Conservation (phyloP, 1,140 invertebrate species). For the Propsilocerus akamusi region DNA sequence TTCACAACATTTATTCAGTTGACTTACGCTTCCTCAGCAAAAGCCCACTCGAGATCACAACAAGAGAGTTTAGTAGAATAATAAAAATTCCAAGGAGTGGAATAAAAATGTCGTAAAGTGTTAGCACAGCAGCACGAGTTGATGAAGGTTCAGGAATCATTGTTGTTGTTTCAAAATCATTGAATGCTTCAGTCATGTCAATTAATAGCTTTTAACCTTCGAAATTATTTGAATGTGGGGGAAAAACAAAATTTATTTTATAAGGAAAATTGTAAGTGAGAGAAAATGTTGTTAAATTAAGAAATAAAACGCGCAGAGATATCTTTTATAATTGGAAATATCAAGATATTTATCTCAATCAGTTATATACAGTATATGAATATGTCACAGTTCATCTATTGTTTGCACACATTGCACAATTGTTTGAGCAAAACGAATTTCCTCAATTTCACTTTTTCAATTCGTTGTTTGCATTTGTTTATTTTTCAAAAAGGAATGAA, state of each 20-base stretch:
- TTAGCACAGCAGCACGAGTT: not conserved
- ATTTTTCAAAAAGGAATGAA: too few relatives aligned
- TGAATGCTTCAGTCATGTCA: not conserved
- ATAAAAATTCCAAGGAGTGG: slow-evolving; percentile 27
- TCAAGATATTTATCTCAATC: too few relatives aligned
- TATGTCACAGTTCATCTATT: too few relatives aligned
- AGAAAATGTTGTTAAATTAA: not conserved
- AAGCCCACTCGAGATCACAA: slow-evolving; percentile 34
- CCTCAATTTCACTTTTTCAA: too few relatives aligned
- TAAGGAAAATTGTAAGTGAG: not conserved
- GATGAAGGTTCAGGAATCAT: not conserved
- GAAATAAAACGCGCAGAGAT: too few relatives aligned
- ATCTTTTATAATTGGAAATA: too few relatives aligned
- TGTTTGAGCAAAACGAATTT: too few relatives aligned
- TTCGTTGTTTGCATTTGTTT: too few relatives aligned
- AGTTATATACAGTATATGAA: too few relatives aligned
- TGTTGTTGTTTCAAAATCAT: not conserved
- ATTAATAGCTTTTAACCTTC: not conserved
- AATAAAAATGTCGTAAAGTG: slow-evolving; percentile 18
- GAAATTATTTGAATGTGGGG: not conserved
- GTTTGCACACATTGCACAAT: too few relatives aligned
- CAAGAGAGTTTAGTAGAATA: slow-evolving; percentile 30
- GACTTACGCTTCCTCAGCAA: slow-evolving; percentile 31
- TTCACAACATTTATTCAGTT: slow-evolving; percentile 5
- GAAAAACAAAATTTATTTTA: not conserved